Base-by-base conservation (phyloP, 1,140 invertebrate species). In the Lysiphlebus fabarum region DNA sequence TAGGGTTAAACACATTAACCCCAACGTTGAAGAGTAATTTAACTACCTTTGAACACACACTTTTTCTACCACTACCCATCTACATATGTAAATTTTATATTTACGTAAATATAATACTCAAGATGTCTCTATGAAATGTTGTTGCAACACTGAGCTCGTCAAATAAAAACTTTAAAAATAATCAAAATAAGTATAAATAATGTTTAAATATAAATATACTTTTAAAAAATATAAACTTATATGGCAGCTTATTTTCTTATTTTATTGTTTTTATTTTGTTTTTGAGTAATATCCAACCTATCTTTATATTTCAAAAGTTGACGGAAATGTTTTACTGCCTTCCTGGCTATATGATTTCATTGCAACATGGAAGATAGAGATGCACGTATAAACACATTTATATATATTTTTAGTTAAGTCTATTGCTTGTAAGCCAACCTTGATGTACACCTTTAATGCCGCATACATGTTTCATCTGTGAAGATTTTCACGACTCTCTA, bases 121-220 rank as follows among this genome's bases (percentile, higher is more conserved):
- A 26, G 17, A 26, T 26, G 1, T 2, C 17, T 26, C 17, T 26
- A 26, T 26, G 17, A 26, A 26, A 26, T 26, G 17, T 26, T 40
- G n/a, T 43, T 54, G 56, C 17, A 56, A 56, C 51, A 53, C 53
- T 34, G 44, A 48, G 48, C 62, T 69, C 68, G 65, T 70, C 66
- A 68, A 71, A 72, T 63, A 67, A 63, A 67, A 70, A 71, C 70
- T 71, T 67, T 60, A 57, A 44, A 56, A 43, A n/a, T 42, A 43
- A 48, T 61, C 67, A 69, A 26, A 26, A 26, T 26, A 26, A 26
- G 17, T 4, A 26, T 26, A 4, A 26, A 2, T 2, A 2, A 26
- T 26, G 0, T 26, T 26, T 26, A n/a, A n/a, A n/a, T n/a, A 26
- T 26, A 1, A 26, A 26, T 26, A 26, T 26, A 26, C 17, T 26